A percentile compares a stretch with the other conserved stretches of the same genome.
Evolutionary conservation across 2,888 invertebrate genomes (phyloP).

Genomic region (Crocallis elinguaria): DNA sequence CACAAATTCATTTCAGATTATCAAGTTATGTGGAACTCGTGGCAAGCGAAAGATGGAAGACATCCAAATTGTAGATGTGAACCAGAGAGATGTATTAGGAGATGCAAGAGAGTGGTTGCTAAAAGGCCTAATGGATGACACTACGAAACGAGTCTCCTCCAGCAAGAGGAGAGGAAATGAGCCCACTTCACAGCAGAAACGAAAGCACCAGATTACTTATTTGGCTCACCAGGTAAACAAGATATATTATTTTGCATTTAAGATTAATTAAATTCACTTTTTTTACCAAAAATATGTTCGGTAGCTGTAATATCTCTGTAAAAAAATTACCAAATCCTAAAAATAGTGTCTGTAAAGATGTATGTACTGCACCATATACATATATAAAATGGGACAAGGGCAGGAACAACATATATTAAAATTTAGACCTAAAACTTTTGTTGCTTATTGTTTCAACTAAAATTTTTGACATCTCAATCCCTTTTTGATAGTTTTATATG

Average conservation of each 20-base stretch:
- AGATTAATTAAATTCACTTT: not conserved
- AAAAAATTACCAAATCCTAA: no score
- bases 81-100: conserved; percentile 91
- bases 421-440: no score
- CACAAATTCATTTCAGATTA: no score
- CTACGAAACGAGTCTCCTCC: conserved; percentile 77
- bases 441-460: no score
- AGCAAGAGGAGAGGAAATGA: conserved; percentile 84
- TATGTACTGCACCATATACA: no score
- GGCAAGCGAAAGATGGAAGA: conserved; percentile 87
- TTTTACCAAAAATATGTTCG: no score
- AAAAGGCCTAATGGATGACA: conserved; percentile 91
- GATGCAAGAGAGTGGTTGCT: conserved; percentile 93
- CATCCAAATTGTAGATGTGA: conserved; percentile 92
- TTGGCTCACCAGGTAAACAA: conserved; percentile 90
- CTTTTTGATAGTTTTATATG: no score
- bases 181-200: conserved; percentile 89
- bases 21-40: conserved; percentile 88
- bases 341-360: no score
- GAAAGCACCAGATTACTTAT: conserved; percentile 98
- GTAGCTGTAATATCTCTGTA: no score
- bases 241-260: not conserved
- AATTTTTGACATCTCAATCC: no score
- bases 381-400: no score
- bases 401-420: no score